phyloP scores from a whole-genome alignment of 2,888 invertebrate genomes.

The Stegophylla sp. region DNA sequence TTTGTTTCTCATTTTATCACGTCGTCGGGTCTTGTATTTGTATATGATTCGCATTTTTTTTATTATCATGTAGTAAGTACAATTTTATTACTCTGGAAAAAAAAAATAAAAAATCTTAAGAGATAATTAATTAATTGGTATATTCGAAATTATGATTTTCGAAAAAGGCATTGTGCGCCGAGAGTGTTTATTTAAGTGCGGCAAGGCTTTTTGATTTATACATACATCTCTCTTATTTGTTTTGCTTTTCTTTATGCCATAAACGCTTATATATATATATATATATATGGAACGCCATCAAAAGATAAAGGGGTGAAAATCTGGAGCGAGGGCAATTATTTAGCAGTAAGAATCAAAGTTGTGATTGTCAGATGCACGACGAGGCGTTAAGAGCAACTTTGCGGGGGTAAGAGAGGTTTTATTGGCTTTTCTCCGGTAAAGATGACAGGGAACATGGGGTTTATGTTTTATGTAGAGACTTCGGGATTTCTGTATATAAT shows the following conservation, averaged over 20 bases:
- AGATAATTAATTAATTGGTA: no score
- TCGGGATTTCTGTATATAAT: not conserved
- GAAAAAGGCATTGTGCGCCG: not conserved
- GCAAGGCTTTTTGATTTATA: not conserved
- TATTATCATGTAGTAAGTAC: no score
- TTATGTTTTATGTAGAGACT: conserved; percentile 37
- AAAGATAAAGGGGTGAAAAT: conserved; percentile 1
- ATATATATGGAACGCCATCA: not conserved
- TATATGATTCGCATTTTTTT: no score
- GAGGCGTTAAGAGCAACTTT: conserved; percentile 46
- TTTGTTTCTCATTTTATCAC: no score
- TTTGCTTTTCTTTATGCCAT: not conserved
- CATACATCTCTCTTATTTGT: not conserved
- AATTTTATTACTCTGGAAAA: no score
- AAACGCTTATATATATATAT: not conserved
- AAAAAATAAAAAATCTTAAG: no score
- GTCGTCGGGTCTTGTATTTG: no score
- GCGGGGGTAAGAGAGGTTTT: conserved; percentile 18
- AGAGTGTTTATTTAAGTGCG: not conserved
- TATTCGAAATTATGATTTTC: not conserved
- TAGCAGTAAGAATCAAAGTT: conserved; percentile 35
- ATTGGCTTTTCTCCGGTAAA: conserved; percentile 36
- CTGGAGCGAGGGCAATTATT: conserved; percentile 27
- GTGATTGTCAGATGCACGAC: conserved; percentile 50
- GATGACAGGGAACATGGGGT: conserved; percentile 19